Evolutionary conservation across 2,888 invertebrate genomes (phyloP), one percentile per base, ranked within the genome.

Genomic region (Netelia melanura): DNA sequence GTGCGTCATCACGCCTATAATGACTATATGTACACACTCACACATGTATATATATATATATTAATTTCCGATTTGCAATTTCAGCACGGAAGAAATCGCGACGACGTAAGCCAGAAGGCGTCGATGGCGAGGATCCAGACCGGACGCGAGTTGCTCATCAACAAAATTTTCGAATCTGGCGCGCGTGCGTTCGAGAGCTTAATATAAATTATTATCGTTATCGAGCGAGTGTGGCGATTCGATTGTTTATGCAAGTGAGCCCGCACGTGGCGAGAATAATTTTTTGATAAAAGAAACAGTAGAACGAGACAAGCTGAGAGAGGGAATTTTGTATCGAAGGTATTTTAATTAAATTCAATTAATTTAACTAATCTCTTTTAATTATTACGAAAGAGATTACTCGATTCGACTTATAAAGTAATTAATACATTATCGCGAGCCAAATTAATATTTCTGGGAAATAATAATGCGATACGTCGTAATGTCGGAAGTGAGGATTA

Each of bases 41-140:
- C 17, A 17, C 17, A 17, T 17, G 17, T 17, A 76, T 61, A 70
- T 74, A 30, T 65, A 44, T 38, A 67, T 65, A 44, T 38, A 67
- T 67, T 61, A 44, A 68, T 77, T 81, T 56, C 44, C 56, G 72
- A 74, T 74, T 62, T 76, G 65, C 68, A 78, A 80, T 74, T 75
- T 43, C 54, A 43, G 64, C 64, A 21, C 38, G 9, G 25, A 23
- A 11, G 21, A 11, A 21, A 21, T 67, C 48, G 52, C 17, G 64
- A 71, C 68, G 78, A 84, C 78, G 68, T 64, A 75, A 77, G 38
- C n/a, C 67, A 76, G 58, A 76, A 56, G 58, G 23, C 74, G 48
- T 52, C 23, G 65, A 65, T 14, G 10, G 44, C 64, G 56, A 78
- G 25, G 38, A 48, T 78, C 65, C 48, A 64, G 56, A 79, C 74